A percentile compares a stretch with the other conserved stretches of the same genome.
Conservation (phyloP, 2,797 vertebrate genomes). For the Urosaurus nigricauda region DNA sequence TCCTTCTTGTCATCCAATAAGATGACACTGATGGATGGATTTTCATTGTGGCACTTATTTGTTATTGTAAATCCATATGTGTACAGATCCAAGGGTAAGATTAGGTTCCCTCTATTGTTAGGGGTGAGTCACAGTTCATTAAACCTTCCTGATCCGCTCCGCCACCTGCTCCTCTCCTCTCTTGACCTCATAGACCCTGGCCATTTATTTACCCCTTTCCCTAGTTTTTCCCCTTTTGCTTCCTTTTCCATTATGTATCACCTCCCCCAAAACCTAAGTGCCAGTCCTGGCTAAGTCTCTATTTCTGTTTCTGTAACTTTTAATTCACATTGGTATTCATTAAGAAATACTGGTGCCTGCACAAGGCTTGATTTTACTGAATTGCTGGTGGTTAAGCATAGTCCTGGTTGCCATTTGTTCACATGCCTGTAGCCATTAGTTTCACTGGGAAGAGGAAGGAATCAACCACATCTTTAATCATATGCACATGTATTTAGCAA, state of each 20-base stretch:
- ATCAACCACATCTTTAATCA: too few species aligned
- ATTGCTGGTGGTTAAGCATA: neutral
- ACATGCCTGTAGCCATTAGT: neutral
- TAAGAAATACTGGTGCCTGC: neutral
- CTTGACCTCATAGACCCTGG: constrained; percentile 62
- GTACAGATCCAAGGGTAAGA: constrained; percentile 67
- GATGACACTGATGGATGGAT: constrained; percentile 72
- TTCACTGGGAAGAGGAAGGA: neutral
- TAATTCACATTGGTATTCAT: neutral
- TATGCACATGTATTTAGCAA: neutral
- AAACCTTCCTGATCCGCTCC: constrained; percentile 68
- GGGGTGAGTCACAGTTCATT: constrained; percentile 72
- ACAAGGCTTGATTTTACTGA: neutral
- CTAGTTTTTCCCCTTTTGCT: constrained; percentile 72
- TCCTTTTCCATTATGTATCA: constrained; percentile 65
- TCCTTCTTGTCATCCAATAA: constrained; percentile 71
- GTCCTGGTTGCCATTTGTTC: neutral
- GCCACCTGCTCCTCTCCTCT: constrained; percentile 75
- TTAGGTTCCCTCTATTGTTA: constrained; percentile 76
- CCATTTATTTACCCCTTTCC: constrained; percentile 63
- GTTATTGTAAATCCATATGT: constrained; percentile 74
- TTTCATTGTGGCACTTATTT: constrained; percentile 68
- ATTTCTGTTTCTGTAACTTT: neutral
- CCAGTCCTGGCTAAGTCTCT: neutral
- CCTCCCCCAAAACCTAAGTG: neutral